These are phyloP conservation scores for Meloidogyne chitwoodi DNA, from an alignment of 1,140 invertebrate genomes.

Conservation along the genomic window DNA sequence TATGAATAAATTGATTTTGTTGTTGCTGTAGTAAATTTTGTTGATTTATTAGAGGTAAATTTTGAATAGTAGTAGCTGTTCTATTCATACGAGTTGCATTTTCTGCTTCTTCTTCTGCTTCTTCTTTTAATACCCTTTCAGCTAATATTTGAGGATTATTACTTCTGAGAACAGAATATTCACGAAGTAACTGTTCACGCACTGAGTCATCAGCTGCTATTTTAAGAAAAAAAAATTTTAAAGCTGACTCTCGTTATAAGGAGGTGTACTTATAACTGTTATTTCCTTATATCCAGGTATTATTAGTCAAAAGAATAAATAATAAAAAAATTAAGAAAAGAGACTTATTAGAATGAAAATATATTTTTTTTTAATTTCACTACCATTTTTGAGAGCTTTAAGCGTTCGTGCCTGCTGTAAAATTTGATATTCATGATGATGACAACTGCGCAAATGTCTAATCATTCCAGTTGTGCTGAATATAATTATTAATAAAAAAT, in stretches of 20 bases:
- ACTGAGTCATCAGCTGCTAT: neutral
- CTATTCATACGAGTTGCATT: no score
- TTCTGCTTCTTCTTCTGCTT: no score
- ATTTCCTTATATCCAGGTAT: no score
- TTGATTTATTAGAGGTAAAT: neutral
- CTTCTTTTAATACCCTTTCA: no score
- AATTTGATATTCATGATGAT: constrained; percentile 23
- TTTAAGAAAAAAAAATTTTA: no score
- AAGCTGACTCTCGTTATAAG: no score
- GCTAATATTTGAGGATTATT: neutral
- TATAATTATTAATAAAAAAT: neutral
- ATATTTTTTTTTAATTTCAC: no score
- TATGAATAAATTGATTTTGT: neutral
- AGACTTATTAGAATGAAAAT: no score
- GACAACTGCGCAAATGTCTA: constrained; percentile 37
- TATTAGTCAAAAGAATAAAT: no score
- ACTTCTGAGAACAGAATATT: neutral
- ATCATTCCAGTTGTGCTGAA: constrained; percentile 42
- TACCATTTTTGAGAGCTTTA: constrained; percentile 37
- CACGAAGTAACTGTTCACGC: neutral
- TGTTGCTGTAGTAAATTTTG: neutral
- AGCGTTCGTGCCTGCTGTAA: constrained; percentile 28
- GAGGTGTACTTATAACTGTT: no score
- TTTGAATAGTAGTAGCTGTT: no score
- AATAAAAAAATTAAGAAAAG: no score